phyloP scores from a whole-genome alignment of 2,888 invertebrate species.

The Lymantria dispar region DNA sequence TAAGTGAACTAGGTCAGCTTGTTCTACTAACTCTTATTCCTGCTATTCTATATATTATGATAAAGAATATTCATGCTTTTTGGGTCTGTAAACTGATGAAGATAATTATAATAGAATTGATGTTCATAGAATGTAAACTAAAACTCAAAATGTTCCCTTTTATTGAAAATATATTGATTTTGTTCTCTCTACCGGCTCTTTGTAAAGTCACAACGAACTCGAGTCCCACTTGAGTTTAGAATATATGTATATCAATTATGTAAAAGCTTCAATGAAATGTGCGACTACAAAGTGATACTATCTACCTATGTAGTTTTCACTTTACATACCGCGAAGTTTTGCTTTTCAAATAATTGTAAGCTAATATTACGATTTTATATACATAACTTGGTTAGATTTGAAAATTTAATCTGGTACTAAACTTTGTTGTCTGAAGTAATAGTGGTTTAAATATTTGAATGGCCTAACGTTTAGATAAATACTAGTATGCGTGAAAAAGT shows the following conservation, averaged over 20 bases:
- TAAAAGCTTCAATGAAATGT: constrained; percentile 34
- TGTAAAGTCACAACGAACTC: constrained; percentile 5
- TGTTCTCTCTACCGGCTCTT: constrained; percentile 9
- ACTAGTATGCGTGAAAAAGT: too few species aligned
- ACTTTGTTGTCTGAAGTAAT: background rate
- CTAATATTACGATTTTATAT: constrained; percentile 17
- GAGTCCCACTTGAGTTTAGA: constrained; percentile 15
- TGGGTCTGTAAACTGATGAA: background rate
- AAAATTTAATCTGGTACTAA: constrained; percentile 5
- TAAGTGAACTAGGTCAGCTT: too few species aligned
- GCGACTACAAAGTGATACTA: constrained; percentile 33
- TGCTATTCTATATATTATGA: too few species aligned
- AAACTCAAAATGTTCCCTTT: background rate
- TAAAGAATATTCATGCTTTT: too few species aligned
- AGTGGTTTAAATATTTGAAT: too few species aligned
- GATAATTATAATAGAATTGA: background rate
- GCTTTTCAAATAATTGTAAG: constrained; percentile 32
- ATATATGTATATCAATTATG: constrained; percentile 31
- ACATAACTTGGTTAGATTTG: constrained; percentile 11
- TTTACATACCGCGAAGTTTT: constrained; percentile 21
- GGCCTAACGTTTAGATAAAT: too few species aligned
- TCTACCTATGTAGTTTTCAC: constrained; percentile 25
- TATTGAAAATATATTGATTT: constrained; percentile 4
- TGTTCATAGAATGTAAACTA: background rate
- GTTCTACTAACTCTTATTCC: too few species aligned